Evolutionary conservation across 2,797 vertebrate genomes (phyloP).

Genomic region (Strix occidentalis): DNA sequence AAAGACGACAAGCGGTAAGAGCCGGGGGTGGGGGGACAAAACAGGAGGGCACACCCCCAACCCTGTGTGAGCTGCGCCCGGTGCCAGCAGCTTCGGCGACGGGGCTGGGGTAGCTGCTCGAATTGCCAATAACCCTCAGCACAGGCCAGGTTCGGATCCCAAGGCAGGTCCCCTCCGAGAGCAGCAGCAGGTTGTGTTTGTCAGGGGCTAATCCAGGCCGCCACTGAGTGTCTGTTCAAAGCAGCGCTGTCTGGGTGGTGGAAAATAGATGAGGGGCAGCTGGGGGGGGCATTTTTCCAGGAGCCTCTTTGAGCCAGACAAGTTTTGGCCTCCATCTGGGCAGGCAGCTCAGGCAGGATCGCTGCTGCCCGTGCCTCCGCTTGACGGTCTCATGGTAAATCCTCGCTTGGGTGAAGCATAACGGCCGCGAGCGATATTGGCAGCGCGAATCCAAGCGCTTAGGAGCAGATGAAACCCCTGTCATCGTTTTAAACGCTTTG

Average conservation of each 20-base stretch:
- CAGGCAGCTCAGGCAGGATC: not conserved
- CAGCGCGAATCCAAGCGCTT: not conserved
- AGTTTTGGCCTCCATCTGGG: not conserved
- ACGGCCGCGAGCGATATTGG: not conserved
- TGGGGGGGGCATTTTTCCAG: not conserved
- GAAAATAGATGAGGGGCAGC: not conserved
- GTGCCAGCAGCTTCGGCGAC: fast-evolving
- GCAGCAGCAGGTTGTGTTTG: not conserved
- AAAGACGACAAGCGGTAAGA: slow-evolving; percentile 92
- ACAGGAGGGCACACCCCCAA: too few species aligned
- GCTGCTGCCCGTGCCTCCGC: fast-evolving
- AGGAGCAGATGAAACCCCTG: not conserved
- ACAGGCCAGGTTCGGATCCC: not conserved
- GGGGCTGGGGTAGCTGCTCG: fast-evolving
- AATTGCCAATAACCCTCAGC: not conserved
- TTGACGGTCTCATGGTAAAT: not conserved
- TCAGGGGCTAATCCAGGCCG: fast-evolving
- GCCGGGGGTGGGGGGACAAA: too few species aligned
- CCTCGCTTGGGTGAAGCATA: not conserved
- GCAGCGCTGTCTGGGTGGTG: fast-evolving
- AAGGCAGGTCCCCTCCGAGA: not conserved
- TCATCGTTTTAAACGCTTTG: not conserved
- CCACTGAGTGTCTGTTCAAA: not conserved
- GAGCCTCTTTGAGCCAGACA: not conserved
- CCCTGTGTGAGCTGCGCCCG: fast-evolving